Base-by-base conservation (phyloP, 2,888 invertebrate genomes). In the Patella depressa region DNA sequence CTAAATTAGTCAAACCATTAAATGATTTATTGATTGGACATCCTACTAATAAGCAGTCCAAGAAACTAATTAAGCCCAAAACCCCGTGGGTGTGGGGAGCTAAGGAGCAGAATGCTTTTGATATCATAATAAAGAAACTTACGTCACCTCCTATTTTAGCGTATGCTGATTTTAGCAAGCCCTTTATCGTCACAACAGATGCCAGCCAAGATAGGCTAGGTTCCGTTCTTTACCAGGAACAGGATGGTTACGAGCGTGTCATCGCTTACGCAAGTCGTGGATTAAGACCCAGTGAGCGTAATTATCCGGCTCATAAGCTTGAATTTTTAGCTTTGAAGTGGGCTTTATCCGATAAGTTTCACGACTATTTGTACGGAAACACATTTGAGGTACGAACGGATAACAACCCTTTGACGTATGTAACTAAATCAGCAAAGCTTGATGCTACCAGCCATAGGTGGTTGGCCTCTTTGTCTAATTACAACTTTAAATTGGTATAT, bases 1-100 rank as follows among this genome's bases (percentile, higher is more conserved):
- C 76, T 7, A 77, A 79, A 53, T 79, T 77, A 14, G 77, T 80
- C 2, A 80, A 57, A 75, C 81, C 81, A 24, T 29, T 81, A n/a
- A 54, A 75, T 54, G 77, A 78, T 14, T 55, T 81, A 5, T n/a
- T 81, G 34, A 76, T 75, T n/a, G 71, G 14, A 19, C 45, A 69
- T 14, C 57, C 78, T n/a, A 15, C 76, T 2, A 19, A 53, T n/a
- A 79, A 74, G 54, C 75, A 65, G 55, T 19, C 71, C 5, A 71
- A 53, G 34, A 45, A 45, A 45, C 34, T 5, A 45, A 0, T 45
- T 45, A 45, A 45, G 34, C 34, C 34, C 5, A 5, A 7, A 45
- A 5, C 34, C 34, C 34, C 34, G 0, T 45, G 34, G 7, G 34
- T 45, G 34, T 45, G 24, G 24, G 24, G 24, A 24, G 24, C 24